Base-by-base conservation (phyloP, 2,797 vertebrate genomes). In the Lutjanus argentimaculatus region DNA sequence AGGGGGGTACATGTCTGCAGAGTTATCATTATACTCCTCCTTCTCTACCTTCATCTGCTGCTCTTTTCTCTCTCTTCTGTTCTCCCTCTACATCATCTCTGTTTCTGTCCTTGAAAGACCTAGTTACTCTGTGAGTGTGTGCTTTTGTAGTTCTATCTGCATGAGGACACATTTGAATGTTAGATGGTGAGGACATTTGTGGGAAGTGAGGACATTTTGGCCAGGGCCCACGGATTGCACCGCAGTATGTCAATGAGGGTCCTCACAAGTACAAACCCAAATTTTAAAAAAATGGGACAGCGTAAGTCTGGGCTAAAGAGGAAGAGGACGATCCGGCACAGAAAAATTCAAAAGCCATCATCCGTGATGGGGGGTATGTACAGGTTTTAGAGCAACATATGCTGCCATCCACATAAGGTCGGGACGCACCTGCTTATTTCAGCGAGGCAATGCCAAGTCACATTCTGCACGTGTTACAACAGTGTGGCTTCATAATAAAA, bases 91-190 rank as follows among this genome's bases (percentile, higher is more conserved):
- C 25, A 22, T 51, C 63, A 2, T 25, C 25, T 67, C 66, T 42
- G 64, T 48, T 40, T 9, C 49, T 85, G 69, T 77, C 64, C 72
- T 75, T 77, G 45, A 81, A 58, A 45, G 57, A 82, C 61, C 48
- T 19, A 22, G 45, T 57, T 48, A 6, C 57, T 52, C 55, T 58
- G 42, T 2, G 13, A 12, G 14, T 46, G 14, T 40, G 10, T 45
- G 49, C 13, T 40, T 30, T 7, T 9, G 14, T 6, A 11, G 12
- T 30, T 68, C 43, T 74, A 7, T 55, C 64, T 71, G 55, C 61
- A 46, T 71, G 58, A 71, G 72, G 69, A 68, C 3, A 13, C 1
- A 22, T 67, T 12, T 57, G 1, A 74, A 48, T 51, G 7, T 22
- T 14, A 43, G 12, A 70, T 3, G 10, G 2, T 16, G 11, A 67